These are phyloP conservation scores for Steinernema carpocapsae DNA, from an alignment of 2,888 invertebrate genomes.

Conservation along the genomic window DNA sequence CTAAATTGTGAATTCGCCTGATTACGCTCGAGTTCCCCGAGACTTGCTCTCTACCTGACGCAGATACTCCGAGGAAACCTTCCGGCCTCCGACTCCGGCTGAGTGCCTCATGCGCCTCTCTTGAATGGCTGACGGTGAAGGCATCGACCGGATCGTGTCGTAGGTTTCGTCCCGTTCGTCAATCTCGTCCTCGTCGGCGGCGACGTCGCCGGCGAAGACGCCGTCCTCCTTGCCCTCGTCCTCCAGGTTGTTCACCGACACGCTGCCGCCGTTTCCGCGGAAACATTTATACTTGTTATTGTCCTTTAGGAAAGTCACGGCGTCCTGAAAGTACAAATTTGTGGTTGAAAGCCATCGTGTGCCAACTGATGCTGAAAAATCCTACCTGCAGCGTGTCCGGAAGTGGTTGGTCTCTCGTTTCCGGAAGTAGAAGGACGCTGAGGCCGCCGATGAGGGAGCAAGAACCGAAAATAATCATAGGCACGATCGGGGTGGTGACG, in stretches of 20 bases:
- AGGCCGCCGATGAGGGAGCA: constrained; percentile 59
- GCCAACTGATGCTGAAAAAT: too few relatives aligned
- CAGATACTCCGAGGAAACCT: constrained; percentile 10
- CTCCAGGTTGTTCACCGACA: constrained; percentile 8
- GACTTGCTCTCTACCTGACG: constrained; percentile 10
- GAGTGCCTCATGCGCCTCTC: constrained; percentile 15
- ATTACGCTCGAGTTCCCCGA: background rate
- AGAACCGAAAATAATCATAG: constrained; percentile 68
- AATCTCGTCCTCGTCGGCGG: background rate
- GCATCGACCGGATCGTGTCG: constrained; percentile 24
- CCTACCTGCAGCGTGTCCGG: constrained; percentile 65
- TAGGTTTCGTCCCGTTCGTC: constrained; percentile 20
- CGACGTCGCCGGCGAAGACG: background rate
- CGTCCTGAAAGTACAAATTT: constrained; percentile 37
- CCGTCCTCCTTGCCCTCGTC: constrained; percentile 15
- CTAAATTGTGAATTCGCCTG: background rate
- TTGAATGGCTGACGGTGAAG: background rate
- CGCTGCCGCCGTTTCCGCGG: background rate
- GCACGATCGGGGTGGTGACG: constrained; percentile 57
- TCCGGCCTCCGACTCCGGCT: background rate
- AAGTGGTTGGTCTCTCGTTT: constrained; percentile 65
- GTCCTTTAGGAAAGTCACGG: constrained; percentile 45
- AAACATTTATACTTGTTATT: constrained; percentile 15
- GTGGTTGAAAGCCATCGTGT: too few relatives aligned
- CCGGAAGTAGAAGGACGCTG: constrained; percentile 67